phyloP scores from a whole-genome alignment of 2,888 invertebrate genomes.

The Lasius platythorax region DNA sequence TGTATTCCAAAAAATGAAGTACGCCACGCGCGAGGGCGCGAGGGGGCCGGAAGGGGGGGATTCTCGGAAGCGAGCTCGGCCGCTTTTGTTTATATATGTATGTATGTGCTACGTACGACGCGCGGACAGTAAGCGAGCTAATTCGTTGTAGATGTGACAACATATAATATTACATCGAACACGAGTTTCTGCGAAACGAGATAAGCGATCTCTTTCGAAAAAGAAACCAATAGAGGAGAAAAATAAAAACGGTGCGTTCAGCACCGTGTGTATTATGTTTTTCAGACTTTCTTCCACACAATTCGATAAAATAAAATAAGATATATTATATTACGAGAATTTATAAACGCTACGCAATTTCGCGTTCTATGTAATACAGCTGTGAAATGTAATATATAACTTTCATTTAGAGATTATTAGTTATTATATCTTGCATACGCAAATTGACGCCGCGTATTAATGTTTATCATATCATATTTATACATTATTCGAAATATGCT shows the following conservation, averaged over 20 bases:
- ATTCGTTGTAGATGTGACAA: not conserved
- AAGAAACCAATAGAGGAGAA: not conserved
- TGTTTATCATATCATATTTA: too few species aligned
- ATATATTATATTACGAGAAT: too few species aligned
- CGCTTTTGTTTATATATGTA: not conserved
- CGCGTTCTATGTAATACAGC: too few species aligned
- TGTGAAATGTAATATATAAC: too few species aligned
- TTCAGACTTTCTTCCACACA: not conserved
- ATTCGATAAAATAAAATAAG: not conserved
- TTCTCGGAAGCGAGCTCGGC: not conserved
- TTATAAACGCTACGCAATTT: too few species aligned
- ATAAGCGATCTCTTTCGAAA: not conserved
- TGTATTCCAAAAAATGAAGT: not conserved
- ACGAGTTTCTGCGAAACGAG: not conserved
- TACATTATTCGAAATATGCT: too few species aligned
- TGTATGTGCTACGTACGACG: not conserved
- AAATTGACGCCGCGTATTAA: too few species aligned
- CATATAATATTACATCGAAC: not conserved
- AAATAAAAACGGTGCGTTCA: too few species aligned
- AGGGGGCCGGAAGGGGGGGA: not conserved
- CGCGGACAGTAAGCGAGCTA: not conserved
- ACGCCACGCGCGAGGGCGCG: not conserved
- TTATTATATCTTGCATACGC: too few species aligned
- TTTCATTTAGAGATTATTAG: too few species aligned
- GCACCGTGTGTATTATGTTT: too few species aligned